Evolutionary conservation across 2,797 vertebrate species (phyloP).

Genomic region (Tokudaia muenninki): DNA sequence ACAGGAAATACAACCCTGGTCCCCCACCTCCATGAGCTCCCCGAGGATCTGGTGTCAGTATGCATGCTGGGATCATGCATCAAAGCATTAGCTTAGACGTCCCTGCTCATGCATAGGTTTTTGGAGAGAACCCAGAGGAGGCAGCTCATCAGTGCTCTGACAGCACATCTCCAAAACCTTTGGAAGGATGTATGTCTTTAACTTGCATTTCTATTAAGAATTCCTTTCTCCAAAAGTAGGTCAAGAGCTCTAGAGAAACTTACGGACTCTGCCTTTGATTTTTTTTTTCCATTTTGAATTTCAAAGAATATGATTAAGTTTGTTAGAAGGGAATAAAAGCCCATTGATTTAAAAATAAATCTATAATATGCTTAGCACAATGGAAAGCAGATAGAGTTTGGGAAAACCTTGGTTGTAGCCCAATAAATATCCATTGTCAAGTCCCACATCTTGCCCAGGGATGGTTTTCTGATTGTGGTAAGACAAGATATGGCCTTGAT

Average conservation of each 20-base stretch:
- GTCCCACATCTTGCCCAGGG: neutral
- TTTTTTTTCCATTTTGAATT: slow-evolving; percentile 88
- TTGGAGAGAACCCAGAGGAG: neutral
- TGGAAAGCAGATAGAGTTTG: slow-evolving; percentile 28
- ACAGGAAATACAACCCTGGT: neutral
- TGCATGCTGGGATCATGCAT: neutral
- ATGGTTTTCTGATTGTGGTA: neutral
- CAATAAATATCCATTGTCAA: neutral
- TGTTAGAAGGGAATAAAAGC: slow-evolving; percentile 76
- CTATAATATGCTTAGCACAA: slow-evolving; percentile 71
- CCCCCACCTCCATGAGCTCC: neutral
- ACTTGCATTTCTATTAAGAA: slow-evolving; percentile 82
- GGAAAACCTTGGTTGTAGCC: neutral
- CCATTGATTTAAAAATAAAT: slow-evolving; percentile 77
- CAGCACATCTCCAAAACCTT: slow-evolving; percentile 80
- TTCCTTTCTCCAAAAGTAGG: slow-evolving; percentile 87
- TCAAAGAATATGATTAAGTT: slow-evolving; percentile 89
- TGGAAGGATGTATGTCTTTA: slow-evolving; percentile 79
- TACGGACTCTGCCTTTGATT: slow-evolving; percentile 87
- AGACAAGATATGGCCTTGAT: neutral
- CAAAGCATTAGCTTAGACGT: fast-evolving
- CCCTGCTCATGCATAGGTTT: fast-evolving
- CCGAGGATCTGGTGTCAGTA: no score
- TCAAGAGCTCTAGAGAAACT: slow-evolving; percentile 88
- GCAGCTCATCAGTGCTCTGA: neutral